Base-by-base conservation (phyloP, 2,888 invertebrate genomes). In the Onthophagus sagittarius region DNA sequence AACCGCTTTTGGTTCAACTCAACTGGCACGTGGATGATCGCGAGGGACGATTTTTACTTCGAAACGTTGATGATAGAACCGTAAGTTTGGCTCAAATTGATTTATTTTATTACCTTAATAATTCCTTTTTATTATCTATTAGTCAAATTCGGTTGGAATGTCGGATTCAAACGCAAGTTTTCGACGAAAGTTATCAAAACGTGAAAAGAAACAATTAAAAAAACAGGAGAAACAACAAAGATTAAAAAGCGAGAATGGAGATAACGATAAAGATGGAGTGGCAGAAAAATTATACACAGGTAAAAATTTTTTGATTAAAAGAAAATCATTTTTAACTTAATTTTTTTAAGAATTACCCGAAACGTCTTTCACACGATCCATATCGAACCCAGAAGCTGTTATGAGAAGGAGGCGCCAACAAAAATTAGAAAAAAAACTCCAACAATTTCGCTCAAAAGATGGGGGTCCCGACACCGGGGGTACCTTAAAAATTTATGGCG, bases 21-120 rank as follows among this genome's bases (percentile, higher is more conserved):
- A 98, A 98, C 88, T 99, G 99, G 99, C 98, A 99, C 84, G 96
- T 97, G 74, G 99, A 99, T 84, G 99, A 99, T 85, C 89, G 98
- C 71, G 99, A 99, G 86, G 99, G 99, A 32, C 90, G 99, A 75
- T 99, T 99, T 87, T 88, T 99, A 77, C 90, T 99, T 74, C 93
- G 96, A 84, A 93, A 95, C 85, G 92, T 95, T 82, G 95, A 94
- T 83, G 94, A 93, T 82, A 94, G 93, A 85, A 94, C 94, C 82
- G 91, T 91, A 83, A 83, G 82, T 81, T 15, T 11, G 3, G 11
- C 4, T 71, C 13, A 11, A 23, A 31, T 23, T 67, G 6, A 13
- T 31, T 15, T 31, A 71, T 23, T 62, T 53, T 23, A 14, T 64
- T 15, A n/a, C 62, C 15, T 5, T 15, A 53, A 9, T 62, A 69